Conservation (phyloP, 2,113 vertebrate genomes). For the Oryctolagus cuniculus region DNA sequence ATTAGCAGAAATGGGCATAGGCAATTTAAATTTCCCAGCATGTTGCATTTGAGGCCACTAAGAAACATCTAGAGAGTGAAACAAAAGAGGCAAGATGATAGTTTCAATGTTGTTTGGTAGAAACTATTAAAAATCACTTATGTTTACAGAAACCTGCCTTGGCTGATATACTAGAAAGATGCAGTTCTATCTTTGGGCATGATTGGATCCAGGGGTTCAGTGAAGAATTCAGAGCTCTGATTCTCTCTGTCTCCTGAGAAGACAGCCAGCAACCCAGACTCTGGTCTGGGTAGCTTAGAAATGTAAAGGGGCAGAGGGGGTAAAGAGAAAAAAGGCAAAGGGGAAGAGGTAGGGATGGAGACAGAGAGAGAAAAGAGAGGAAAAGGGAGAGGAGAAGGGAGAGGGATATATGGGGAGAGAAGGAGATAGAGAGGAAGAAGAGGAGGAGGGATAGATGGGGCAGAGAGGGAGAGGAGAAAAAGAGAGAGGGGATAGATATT, state of each 20-base stretch:
- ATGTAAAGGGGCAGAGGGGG: neutral
- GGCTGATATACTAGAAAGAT: neutral
- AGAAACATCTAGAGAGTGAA: neutral
- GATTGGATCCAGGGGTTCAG: neutral
- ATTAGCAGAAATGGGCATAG: neutral
- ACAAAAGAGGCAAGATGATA: neutral
- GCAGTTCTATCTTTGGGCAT: neutral
- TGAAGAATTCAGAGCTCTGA: neutral
- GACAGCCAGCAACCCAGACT: neutral
- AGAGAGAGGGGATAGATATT: neutral
- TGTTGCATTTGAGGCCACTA: neutral
- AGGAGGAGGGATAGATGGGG: neutral
- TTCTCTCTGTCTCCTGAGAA: neutral
- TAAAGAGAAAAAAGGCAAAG: too few species aligned
- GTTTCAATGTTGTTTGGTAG: neutral
- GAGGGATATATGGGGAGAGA: too few species aligned
- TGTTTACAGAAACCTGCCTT: neutral
- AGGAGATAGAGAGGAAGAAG: too few species aligned
- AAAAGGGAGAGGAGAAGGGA: too few species aligned
- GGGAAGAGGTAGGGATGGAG: neutral
- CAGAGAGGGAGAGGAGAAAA: neutral
- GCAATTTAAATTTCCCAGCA: neutral
- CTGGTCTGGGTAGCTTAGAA: neutral
- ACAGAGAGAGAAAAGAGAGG: neutral
- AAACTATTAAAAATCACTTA: slow-evolving; percentile 22